Evolutionary conservation across 2,797 vertebrate genomes (phyloP), one percentile per base, ranked within the genome.

Genomic region (Sebastes matsubarae): DNA sequence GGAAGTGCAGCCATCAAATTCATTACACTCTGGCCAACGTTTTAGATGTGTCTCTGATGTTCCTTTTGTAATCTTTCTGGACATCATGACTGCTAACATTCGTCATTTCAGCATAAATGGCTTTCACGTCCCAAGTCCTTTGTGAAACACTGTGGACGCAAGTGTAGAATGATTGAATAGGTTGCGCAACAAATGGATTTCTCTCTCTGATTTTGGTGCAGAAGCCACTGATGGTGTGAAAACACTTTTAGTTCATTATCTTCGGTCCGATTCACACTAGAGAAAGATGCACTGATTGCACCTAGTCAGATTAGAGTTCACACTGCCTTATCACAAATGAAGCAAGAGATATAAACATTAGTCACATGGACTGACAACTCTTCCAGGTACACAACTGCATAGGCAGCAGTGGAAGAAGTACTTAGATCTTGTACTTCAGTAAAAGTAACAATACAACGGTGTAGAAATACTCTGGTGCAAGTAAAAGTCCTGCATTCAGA

Each of bases 11-110:
- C 36, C 55, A 29, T 81, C 70, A 82, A 27, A 82, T 82, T 89
- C 81, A 77, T 76, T 80, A 69, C 80, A 85, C 81, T 82, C 68
- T 29, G 54, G 68, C 75, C 75, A 79, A 60, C 55, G 67, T 77
- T 88, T 80, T 46, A 38, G 60, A 86, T 55, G 67, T 2, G 4
- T 67, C 82, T 84, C 52, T 86, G 80, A 89, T 85, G 84, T 82
- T 90, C 72, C 70, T 72, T 84, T 60, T 76, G 52, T 82, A 66
- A 84, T 79, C 27, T 57, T 50, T 36, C 65, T 67, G 77, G 32
- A 77, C 63, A 46, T 75, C 50, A 27, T 2, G 34, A 69, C 59
- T 72, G 78, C 64, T 68, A 54, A 61, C 61, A 12, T 34, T 58
- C 1, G 24, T 72, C 25, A 52, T 72, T 83, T 82, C 82, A 79